Conservation (phyloP, 2,113 vertebrate genomes). For the Mus musculus region DNA sequence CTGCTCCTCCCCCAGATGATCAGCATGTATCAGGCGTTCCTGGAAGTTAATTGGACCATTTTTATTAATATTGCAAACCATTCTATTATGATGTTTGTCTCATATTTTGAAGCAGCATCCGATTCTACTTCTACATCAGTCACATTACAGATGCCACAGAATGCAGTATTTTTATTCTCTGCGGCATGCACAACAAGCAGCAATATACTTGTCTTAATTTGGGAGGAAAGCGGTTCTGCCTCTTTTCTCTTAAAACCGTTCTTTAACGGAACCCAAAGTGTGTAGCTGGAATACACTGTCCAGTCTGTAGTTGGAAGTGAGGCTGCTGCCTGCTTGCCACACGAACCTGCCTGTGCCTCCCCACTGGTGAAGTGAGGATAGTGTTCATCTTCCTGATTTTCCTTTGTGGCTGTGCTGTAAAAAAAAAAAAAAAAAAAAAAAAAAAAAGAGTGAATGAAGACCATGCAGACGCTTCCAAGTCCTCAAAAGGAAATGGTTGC, state of each 20-base stretch:
- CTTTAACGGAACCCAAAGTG: constrained; percentile 49
- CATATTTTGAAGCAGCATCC: background rate
- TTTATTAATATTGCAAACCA: constrained; percentile 59
- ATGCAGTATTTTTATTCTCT: constrained; percentile 48
- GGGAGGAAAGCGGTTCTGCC: constrained; percentile 45
- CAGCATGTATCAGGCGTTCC: background rate
- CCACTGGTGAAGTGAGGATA: background rate
- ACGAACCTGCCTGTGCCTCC: too few relatives aligned
- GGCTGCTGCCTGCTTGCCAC: background rate
- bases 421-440: background rate
- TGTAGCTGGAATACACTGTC: background rate
- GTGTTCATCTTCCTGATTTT: background rate
- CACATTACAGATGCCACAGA: constrained; percentile 58
- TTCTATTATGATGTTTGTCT: constrained; percentile 50
- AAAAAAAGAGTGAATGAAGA: constrained; percentile 9
- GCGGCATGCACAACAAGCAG: constrained; percentile 22
- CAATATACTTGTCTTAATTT: constrained; percentile 71
- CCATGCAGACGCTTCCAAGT: constrained; percentile 10
- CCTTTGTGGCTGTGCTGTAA: constrained; percentile 3
- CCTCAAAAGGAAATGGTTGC: constrained; percentile 36
- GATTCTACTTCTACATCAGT: constrained; percentile 41
- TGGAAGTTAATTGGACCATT: constrained; percentile 61
- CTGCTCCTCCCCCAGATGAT: background rate
- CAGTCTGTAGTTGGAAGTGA: constrained; percentile 23
- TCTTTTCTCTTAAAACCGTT: constrained; percentile 59